phyloP scores from a whole-genome alignment of 2,797 vertebrate genomes.

The Diplodus sargus region DNA sequence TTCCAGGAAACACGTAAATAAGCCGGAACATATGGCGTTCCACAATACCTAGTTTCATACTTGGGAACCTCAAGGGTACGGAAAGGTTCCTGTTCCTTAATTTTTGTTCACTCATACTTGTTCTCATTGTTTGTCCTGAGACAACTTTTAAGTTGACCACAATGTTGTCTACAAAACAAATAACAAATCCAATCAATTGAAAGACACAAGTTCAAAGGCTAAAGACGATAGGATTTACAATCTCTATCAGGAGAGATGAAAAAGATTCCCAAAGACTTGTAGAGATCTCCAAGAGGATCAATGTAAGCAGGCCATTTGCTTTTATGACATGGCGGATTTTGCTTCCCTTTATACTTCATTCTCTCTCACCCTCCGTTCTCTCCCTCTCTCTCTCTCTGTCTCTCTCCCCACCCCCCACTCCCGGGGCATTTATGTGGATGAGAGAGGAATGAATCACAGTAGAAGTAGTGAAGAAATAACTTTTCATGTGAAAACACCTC shows the following conservation, averaged over 20 bases:
- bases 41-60: no score
- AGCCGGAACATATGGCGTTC: no score
- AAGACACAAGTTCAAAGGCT: constrained; percentile 53
- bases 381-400: background rate
- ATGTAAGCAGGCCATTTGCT: constrained; percentile 81
- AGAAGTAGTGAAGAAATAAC: constrained; percentile 84
- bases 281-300: constrained; percentile 75
- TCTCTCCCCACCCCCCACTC: constrained; percentile 46
- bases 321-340: constrained; percentile 80
- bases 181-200: constrained; percentile 57
- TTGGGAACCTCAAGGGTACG: background rate
- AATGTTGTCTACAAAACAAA: constrained; percentile 61
- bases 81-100: background rate
- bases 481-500: constrained; percentile 89
- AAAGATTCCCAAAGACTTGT: constrained; percentile 73
- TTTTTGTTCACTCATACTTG: background rate
- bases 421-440: constrained; percentile 75
- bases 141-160: constrained; percentile 26
- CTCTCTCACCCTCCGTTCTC: constrained; percentile 39
- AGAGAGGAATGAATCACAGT: constrained; percentile 82
- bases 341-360: constrained; percentile 67
- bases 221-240: constrained; percentile 72
- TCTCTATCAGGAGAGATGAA: constrained; percentile 59
- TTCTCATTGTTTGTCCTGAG: background rate
- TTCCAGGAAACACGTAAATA: no score